Evolutionary conservation across 2,113 vertebrate genomes (phyloP).

Genomic region (Nibea coibor): DNA sequence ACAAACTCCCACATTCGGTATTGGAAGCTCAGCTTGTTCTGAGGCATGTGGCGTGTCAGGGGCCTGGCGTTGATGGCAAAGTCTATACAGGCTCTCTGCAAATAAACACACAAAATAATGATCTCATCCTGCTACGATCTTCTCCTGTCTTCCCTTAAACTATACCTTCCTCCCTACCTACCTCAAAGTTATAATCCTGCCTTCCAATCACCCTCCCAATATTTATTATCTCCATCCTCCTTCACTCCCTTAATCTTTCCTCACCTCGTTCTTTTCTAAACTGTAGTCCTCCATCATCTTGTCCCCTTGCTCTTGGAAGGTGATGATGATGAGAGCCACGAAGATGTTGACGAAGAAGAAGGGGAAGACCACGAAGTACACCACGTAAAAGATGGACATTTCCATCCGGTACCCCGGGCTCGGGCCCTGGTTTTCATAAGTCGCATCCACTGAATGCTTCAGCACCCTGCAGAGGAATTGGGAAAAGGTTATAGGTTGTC

Average conservation of each 20-base stretch:
- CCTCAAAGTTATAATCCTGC: background rate
- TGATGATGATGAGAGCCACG: conserved; percentile 98
- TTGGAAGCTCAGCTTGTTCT: conserved; percentile 96
- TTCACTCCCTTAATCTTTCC: background rate
- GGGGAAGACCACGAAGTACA: conserved; percentile 98
- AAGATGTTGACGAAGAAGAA: conserved; percentile 99
- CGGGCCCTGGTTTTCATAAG: conserved; percentile 96
- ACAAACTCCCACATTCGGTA: conserved; percentile 99
- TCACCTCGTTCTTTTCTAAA: conserved; percentile 97
- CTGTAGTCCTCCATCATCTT: conserved; percentile 99
- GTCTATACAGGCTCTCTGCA: conserved; percentile 95
- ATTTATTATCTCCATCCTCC: background rate
- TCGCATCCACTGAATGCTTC: conserved; percentile 98
- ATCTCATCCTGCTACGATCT: background rate
- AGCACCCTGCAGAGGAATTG: conserved; percentile 87
- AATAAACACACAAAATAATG: conserved; percentile 15
- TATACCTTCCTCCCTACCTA: background rate
- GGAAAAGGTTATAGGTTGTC: background rate
- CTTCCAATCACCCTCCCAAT: background rate
- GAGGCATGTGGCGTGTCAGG: conserved; percentile 95
- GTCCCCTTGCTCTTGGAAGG: conserved; percentile 97
- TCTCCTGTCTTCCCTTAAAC: background rate
- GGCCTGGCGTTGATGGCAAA: conserved; percentile 97
- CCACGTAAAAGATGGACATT: conserved; percentile 99
- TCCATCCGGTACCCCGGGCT: conserved; percentile 98